Conservation (phyloP, 2,888 invertebrate species). For the Lasioglossum oenotherae region DNA sequence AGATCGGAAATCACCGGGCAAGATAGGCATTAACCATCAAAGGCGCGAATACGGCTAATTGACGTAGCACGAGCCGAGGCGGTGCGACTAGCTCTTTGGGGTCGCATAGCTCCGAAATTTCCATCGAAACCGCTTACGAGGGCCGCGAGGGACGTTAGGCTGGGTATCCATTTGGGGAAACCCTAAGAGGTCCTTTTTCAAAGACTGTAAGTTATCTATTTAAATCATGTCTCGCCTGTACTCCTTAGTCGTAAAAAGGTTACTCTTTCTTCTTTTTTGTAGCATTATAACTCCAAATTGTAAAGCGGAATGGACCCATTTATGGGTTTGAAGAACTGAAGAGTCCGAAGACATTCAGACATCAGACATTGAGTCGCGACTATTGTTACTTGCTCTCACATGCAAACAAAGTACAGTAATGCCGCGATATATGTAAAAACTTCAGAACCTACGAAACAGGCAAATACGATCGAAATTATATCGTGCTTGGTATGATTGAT, state of each 20-base stretch:
- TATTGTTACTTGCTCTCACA: too few relatives aligned
- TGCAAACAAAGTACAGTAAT: neutral
- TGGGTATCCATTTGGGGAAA: neutral
- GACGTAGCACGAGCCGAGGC: conserved; percentile 67
- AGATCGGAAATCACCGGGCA: conserved; percentile 62
- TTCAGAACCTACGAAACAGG: neutral
- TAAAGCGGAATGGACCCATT: too few relatives aligned
- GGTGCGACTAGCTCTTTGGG: conserved; percentile 29
- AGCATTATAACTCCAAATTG: too few relatives aligned
- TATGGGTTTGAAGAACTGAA: too few relatives aligned
- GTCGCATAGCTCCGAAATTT: conserved; percentile 70
- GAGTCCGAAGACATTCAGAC: too few relatives aligned
- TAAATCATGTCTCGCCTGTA: too few relatives aligned
- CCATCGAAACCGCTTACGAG: conserved; percentile 63
- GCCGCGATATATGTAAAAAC: neutral
- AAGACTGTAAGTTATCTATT: too few relatives aligned
- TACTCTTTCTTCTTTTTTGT: too few relatives aligned
- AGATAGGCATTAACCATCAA: conserved; percentile 47
- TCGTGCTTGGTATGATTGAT: neutral
- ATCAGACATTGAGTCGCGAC: too few relatives aligned
- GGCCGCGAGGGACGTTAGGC: neutral
- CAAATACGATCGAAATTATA: neutral
- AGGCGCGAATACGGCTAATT: conserved; percentile 69
- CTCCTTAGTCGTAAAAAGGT: too few relatives aligned
- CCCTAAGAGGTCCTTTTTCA: neutral